Evolutionary conservation across 2,797 vertebrate species (phyloP).

Genomic region (Calcarius lapponicus): DNA sequence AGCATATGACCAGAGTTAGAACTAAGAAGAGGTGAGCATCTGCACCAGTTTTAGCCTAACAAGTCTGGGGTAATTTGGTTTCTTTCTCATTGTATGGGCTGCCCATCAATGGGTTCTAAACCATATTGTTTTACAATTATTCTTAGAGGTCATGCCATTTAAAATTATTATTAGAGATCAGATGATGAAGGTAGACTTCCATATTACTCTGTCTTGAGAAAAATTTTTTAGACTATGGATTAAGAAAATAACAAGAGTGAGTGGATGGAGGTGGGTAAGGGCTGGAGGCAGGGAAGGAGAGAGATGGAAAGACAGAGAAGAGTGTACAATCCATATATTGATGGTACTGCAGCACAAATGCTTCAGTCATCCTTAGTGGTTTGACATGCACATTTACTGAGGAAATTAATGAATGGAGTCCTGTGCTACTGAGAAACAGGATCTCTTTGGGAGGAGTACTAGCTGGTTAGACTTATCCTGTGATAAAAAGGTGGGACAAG

Average conservation of each 20-base stretch:
- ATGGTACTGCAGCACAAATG: conserved; percentile 39
- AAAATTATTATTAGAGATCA: neutral
- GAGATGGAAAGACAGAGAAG: neutral
- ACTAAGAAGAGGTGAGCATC: neutral
- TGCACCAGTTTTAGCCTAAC: neutral
- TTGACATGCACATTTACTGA: conserved; percentile 17
- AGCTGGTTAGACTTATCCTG: neutral
- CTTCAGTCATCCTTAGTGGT: conserved; percentile 28
- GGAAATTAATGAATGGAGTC: conserved; percentile 52
- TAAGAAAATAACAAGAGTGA: neutral
- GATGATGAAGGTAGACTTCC: neutral
- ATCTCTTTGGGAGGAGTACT: neutral
- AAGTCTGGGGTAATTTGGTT: neutral
- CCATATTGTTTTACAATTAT: neutral
- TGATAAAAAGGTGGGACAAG: neutral
- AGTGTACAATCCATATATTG: conserved; percentile 55
- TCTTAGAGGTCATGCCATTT: neutral
- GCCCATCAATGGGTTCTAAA: neutral
- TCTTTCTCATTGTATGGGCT: neutral
- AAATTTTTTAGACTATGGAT: neutral
- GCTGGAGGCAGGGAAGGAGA: neutral
- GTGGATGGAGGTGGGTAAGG: neutral
- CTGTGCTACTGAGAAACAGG: neutral
- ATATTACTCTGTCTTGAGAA: neutral
- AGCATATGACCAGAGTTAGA: neutral